Base-by-base conservation (phyloP, 2,113 vertebrate species). In the Psittacula cyanocephala region DNA sequence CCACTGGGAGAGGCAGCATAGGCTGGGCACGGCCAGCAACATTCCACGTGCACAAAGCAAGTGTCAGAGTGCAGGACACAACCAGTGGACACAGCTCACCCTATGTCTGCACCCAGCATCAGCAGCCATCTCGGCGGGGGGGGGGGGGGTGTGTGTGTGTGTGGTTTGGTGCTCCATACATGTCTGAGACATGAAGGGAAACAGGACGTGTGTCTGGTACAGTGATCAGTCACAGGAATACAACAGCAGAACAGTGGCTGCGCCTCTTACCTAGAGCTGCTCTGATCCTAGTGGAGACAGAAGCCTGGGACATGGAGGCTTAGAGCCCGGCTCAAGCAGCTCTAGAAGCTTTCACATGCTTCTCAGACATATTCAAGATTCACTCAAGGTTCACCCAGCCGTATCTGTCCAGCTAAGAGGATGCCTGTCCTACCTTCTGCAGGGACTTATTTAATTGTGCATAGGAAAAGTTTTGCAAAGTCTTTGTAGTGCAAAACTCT, bases 141-240 rank as follows among this genome's bases (percentile, higher is more conserved):
- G n/a, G n/a, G n/a, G n/a, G n/a, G n/a, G n/a, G n/a, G n/a, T n/a
- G n/a, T n/a, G n/a, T n/a, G n/a, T n/a, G n/a, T n/a, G n/a, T n/a
- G n/a, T 1, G 28, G 47, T 37, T 69, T 29, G 31, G 46, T 37
- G 31, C 55, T 62, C 77, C 1, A 1, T 8, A 35, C 41, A 33
- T 35, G 33, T 14, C 43, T 27, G 6, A 7, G 29, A 53, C 3
- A 10, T 3, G 9, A 57, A 62, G 37, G 68, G 41, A 64, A 46
- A 49, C 0, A 0, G 49, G 53, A 25, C 1, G 0, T 5, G 24
- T 49, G 46, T 39, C 60, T 28, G 70, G 27, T 17, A 33, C 0
- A 2, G 17, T 24, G 13, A 78, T 4, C 55, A 49, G 0, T 7
- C 41, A 25, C 39, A 71, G 43, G 67, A 67, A 60, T 31, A 31